phyloP scores from a whole-genome alignment of 2,113 vertebrate species.

The Sus scrofa region DNA sequence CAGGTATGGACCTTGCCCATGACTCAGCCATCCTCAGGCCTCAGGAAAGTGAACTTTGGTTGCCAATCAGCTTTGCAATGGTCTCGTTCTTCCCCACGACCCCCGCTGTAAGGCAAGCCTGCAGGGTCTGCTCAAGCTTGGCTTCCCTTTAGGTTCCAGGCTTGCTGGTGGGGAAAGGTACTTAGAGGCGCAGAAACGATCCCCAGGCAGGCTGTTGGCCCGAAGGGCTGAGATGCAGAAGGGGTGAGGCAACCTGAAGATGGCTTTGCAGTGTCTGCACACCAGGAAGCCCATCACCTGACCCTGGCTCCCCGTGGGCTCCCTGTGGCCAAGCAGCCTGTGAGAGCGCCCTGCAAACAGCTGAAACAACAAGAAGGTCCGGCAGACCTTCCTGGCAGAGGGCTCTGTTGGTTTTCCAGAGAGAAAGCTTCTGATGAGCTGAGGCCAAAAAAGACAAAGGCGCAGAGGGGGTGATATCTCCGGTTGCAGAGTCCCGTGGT shows the following conservation, averaged over 20 bases:
- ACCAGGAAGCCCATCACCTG: conserved; percentile 11
- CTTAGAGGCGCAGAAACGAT: not conserved
- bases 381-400: conserved; percentile 59
- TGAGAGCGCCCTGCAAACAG: conserved; percentile 63
- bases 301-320: conserved; percentile 15
- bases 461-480: not conserved
- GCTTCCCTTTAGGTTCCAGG: too few relatives aligned
- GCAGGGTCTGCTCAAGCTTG: too few relatives aligned
- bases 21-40: not conserved
- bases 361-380: conserved; percentile 71
- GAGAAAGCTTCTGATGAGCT: conserved; percentile 61
- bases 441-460: conserved; percentile 67
- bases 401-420: conserved; percentile 71
- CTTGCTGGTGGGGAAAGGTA: too few relatives aligned
- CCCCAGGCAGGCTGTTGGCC: not conserved
- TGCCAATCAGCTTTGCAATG: accelerated
- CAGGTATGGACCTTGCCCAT: accelerated
- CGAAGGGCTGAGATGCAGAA: not conserved
- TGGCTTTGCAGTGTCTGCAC: not conserved
- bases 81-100: not conserved
- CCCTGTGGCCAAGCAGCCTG: conserved; percentile 59
- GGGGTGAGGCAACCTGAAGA: not conserved
- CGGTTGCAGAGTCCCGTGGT: not conserved
- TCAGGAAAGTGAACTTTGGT: accelerated
- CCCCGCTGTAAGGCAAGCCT: not conserved